Percentiles rank a stretch among this genome's conserved stretches.
Evolutionary conservation across 2,797 vertebrate genomes (phyloP).

Genomic region (Pogonophryne albipinna): DNA sequence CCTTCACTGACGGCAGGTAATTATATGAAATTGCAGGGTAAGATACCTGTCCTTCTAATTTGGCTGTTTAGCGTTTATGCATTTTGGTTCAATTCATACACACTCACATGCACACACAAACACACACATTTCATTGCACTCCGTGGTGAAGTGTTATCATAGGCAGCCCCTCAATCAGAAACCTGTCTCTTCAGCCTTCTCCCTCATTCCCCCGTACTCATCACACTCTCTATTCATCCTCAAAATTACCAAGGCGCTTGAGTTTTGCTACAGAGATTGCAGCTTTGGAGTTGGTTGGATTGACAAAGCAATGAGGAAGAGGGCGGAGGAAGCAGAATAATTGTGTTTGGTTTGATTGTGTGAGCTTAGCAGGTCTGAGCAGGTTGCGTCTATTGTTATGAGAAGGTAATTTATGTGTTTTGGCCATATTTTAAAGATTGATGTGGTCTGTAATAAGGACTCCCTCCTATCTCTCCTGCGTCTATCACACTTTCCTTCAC

Average conservation of each 20-base stretch:
- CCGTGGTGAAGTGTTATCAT: constrained; percentile 47
- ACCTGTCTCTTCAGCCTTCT: constrained; percentile 33
- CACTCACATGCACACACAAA: neutral
- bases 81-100: constrained; percentile 28
- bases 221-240: constrained; percentile 55
- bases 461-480: constrained; percentile 16
- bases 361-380: constrained; percentile 34
- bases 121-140: constrained; percentile 37
- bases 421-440: constrained; percentile 22
- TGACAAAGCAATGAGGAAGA: constrained; percentile 45
- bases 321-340: constrained; percentile 33
- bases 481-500: constrained; percentile 28
- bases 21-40: constrained; percentile 61
- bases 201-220: constrained; percentile 37
- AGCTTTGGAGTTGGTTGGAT: constrained; percentile 43
- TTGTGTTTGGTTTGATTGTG: constrained; percentile 43
- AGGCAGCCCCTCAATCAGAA: constrained; percentile 51
- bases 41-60: constrained; percentile 49
- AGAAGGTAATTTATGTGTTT: constrained; percentile 17
- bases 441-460: constrained; percentile 15
- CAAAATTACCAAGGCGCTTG: constrained; percentile 51
- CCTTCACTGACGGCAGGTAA: constrained; percentile 34
- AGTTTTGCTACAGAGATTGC: constrained; percentile 62
- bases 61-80: constrained; percentile 41
- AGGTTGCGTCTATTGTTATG: constrained; percentile 38